Evolutionary conservation across 2,888 invertebrate species (phyloP), one percentile per base, ranked within the genome.

Genomic region (Drosophila incognita): DNA sequence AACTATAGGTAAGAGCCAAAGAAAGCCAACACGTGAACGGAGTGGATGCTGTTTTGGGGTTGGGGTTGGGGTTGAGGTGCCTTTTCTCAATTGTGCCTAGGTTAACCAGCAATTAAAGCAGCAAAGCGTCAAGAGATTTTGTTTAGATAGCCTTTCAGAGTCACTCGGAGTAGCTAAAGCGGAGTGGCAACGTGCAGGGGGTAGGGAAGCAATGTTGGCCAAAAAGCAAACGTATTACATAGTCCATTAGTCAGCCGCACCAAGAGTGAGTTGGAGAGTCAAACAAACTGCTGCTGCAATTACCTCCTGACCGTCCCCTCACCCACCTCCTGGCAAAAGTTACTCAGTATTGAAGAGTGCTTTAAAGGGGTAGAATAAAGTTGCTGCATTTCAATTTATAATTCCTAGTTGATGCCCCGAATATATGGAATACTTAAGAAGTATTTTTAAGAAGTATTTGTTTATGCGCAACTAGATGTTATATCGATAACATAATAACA

Each of bases 161-260:
- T 18, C 54, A 31, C 35, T 36, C 33, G n/a, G n/a, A 51, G 15
- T 8, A 46, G 46, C 7, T 13, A n/a, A 27, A 4, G 29, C 15
- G 4, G 38, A 27, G 2, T 21, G 42, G 1, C 21, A 24, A 29
- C 1, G 8, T n/a, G 53, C 3, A 18, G 11, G 3, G 18, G n/a
- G n/a, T 0, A n/a, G 8, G 36, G 38, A n/a, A 42, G 35, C 31
- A 56, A 15, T 31, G 31, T 40, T 24, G 52, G 35, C 66, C 49
- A 68, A 52, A 79, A 69, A 56, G 66, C 58, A 73, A 76, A 83
- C 84, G 40, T 80, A 89, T 89, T 87, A 87, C 66, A 82, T 72
- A 81, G 89, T 89, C 87, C 86, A 89, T 89, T 86, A 89, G 89
- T 64, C 68, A 70, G 70, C 51, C 71, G 67, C 63, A 54, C 63